Evolutionary conservation across 2,113 vertebrate genomes (phyloP).

Genomic region (Limanda limanda): DNA sequence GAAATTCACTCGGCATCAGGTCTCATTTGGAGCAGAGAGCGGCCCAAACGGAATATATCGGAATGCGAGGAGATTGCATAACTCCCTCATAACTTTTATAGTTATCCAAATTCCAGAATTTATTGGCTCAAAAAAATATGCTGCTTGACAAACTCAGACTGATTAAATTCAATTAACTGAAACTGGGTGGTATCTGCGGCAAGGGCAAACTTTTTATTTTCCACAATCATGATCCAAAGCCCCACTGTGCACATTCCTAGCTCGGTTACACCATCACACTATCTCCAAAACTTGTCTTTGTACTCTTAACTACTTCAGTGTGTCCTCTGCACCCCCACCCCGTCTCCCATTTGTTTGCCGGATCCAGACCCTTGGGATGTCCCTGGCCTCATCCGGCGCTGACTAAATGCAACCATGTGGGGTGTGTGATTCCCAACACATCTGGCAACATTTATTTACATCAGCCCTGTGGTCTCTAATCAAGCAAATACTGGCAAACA

Average conservation of each 20-base stretch:
- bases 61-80: constrained; percentile 66
- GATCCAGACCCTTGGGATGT: constrained; percentile 28
- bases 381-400: not conserved
- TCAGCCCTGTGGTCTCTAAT: constrained; percentile 68
- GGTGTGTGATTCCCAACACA: constrained; percentile 42
- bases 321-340: not conserved
- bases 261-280: not conserved
- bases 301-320: constrained; percentile 4
- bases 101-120: constrained; percentile 15
- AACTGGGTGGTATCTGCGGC: not conserved
- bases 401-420: constrained; percentile 62
- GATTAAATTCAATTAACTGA: not conserved
- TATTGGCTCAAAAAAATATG: constrained; percentile 15
- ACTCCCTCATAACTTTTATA: constrained; percentile 35
- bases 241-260: not conserved
- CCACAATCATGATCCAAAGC: not conserved
- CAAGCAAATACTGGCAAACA: constrained; percentile 56
- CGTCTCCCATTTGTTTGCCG: constrained; percentile 12
- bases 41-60: constrained; percentile 33
- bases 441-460: constrained; percentile 77
- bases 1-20: constrained; percentile 33
- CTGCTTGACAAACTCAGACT: constrained; percentile 14
- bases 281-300: not conserved
- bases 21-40: constrained; percentile 46
- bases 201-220: not conserved